These are phyloP conservation scores for Lutjanus erythropterus DNA, from an alignment of 2,113 vertebrate species.

Conservation along the genomic window DNA sequence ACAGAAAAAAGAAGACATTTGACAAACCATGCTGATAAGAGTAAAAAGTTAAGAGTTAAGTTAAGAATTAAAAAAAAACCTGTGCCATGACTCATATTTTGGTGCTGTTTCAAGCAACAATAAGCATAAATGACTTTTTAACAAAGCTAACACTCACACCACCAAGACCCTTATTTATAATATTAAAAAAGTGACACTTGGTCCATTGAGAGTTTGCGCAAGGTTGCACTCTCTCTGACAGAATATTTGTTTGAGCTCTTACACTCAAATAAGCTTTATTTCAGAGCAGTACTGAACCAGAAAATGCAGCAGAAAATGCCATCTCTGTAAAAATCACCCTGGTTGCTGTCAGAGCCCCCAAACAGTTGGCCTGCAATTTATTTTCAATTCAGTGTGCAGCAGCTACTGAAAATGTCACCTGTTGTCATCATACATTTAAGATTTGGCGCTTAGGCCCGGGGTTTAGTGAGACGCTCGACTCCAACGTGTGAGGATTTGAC, in stretches of 20 bases:
- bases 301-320: slow-evolving; percentile 61
- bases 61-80: no score
- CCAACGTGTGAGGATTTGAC: background rate
- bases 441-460: background rate
- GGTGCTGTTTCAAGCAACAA: slow-evolving; percentile 13
- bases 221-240: slow-evolving; percentile 13
- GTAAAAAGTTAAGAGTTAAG: no score
- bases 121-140: slow-evolving; percentile 18
- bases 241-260: slow-evolving; percentile 45
- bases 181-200: slow-evolving; percentile 42
- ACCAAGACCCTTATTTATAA: slow-evolving; percentile 12
- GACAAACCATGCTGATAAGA: no score
- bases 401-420: slow-evolving; percentile 57
- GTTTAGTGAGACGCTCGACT: slow-evolving; percentile 6
- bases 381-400: slow-evolving; percentile 54
- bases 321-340: slow-evolving; percentile 41
- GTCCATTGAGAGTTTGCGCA: background rate
- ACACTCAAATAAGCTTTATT: slow-evolving; percentile 52
- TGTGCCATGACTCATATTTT: background rate
- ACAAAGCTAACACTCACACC: slow-evolving; percentile 22
- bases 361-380: slow-evolving; percentile 52
- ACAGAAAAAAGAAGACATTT: no score
- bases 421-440: slow-evolving; percentile 51
- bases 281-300: slow-evolving; percentile 48
- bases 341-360: slow-evolving; percentile 33